Evolutionary conservation across 1,140 invertebrate species (phyloP).

Genomic region (Drosophila kanapiae): DNA sequence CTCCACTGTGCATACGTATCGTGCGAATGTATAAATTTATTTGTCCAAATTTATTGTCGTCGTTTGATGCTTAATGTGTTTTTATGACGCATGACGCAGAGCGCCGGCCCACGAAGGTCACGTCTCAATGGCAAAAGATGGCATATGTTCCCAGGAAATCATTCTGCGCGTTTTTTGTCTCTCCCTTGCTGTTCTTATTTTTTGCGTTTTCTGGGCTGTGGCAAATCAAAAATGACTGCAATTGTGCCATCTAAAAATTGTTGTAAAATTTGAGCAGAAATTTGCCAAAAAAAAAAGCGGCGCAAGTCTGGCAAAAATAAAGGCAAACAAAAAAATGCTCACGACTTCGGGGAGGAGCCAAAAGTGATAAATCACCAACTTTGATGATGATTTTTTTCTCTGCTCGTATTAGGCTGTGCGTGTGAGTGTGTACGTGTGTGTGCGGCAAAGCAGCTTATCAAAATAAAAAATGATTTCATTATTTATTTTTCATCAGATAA

Average conservation of each 20-base stretch:
- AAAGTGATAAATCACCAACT: slow-evolving; percentile 80
- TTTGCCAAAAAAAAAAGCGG: slow-evolving; percentile 42
- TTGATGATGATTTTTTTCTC: slow-evolving; percentile 72
- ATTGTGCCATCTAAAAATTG: slow-evolving; percentile 79
- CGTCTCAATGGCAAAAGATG: slow-evolving; percentile 67
- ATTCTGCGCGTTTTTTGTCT: not conserved
- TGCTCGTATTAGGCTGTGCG: slow-evolving; percentile 34
- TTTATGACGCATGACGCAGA: slow-evolving; percentile 75
- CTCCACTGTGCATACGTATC: slow-evolving; percentile 28
- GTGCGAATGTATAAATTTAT: slow-evolving; percentile 51
- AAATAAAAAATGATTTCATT: slow-evolving; percentile 84
- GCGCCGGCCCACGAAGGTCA: slow-evolving; percentile 62
- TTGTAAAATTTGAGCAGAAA: slow-evolving; percentile 74
- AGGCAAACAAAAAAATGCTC: slow-evolving; percentile 4
- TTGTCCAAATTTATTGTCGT: slow-evolving; percentile 79
- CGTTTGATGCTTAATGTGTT: slow-evolving; percentile 78
- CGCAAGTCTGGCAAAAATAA: slow-evolving; percentile 26
- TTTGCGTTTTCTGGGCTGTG: slow-evolving; percentile 11
- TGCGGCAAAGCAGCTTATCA: slow-evolving; percentile 78
- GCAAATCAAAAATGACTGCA: slow-evolving; percentile 80
- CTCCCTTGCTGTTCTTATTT: not conserved
- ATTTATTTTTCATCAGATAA: slow-evolving; percentile 83
- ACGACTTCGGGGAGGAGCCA: slow-evolving; percentile 5
- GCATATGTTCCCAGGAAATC: slow-evolving; percentile 55
- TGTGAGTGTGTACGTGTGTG: slow-evolving; percentile 7